phyloP scores from a whole-genome alignment of 1,140 invertebrate genomes.

The Bombus balteatus region DNA sequence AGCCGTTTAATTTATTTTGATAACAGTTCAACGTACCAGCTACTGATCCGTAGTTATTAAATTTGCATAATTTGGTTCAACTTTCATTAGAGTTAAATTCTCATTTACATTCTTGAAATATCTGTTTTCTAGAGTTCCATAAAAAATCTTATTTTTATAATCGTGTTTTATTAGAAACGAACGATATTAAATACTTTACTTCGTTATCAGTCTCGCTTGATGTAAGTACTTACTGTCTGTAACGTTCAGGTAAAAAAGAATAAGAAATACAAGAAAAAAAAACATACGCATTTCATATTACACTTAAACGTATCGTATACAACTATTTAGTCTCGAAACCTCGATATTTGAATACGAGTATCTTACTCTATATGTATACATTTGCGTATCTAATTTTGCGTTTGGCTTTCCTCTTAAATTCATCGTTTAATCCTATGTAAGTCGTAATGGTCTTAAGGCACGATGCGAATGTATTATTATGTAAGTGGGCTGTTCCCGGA shows the following conservation, averaged over 20 bases:
- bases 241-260: background rate
- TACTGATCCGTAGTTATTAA: background rate
- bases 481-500: background rate
- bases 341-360: background rate
- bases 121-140: background rate
- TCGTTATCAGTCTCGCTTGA: background rate
- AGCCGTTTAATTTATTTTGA: background rate
- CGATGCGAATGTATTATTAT: constrained; percentile 12
- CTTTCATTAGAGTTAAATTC: background rate
- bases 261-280: background rate
- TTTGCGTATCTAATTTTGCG: background rate
- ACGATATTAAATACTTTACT: background rate
- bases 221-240: background rate
- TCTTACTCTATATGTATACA: background rate
- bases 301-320: background rate
- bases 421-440: constrained; percentile 37
- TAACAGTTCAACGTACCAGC: background rate
- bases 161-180: constrained; percentile 12
- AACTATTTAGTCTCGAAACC: constrained; percentile 6
- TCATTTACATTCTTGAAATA: background rate
- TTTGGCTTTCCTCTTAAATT: constrained; percentile 28
- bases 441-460: constrained; percentile 42
- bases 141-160: background rate
- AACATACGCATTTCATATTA: background rate
- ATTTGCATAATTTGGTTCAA: background rate